Conservation (phyloP, 30 jellyfish, hydroid and myxozoan genomes). For the Chironex yamaguchii region DNA sequence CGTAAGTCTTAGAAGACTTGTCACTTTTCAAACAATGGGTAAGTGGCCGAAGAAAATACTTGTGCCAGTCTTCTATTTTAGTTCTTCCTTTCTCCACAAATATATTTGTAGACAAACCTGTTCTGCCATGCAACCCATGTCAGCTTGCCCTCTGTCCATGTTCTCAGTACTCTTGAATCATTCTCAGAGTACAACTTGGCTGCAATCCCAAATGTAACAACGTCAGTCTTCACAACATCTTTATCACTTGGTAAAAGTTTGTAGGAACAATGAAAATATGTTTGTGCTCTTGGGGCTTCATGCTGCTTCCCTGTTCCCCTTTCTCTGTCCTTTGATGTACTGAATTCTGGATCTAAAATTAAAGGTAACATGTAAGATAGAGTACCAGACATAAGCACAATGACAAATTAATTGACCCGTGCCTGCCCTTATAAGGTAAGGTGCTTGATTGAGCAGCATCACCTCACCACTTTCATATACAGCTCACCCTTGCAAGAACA, state of each 20-base stretch:
- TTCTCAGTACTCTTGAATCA: slow-evolving; percentile 90
- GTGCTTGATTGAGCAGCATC: too few relatives aligned
- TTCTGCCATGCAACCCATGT: slow-evolving; percentile 99
- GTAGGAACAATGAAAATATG: slow-evolving; percentile 88
- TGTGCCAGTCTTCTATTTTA: too few relatives aligned
- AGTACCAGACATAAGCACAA: too few relatives aligned
- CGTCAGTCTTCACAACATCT: slow-evolving; percentile 83
- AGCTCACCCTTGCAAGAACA: too few relatives aligned
- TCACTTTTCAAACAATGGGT: too few relatives aligned
- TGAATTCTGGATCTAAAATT: slow-evolving; percentile 14
- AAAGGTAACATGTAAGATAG: too few relatives aligned
- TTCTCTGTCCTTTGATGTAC: slow-evolving; percentile 10
- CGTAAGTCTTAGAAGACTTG: too few relatives aligned
- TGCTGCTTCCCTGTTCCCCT: neutral
- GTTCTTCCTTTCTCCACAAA: too few relatives aligned
- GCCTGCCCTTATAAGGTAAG: too few relatives aligned
- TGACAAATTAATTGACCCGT: too few relatives aligned
- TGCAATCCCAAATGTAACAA: slow-evolving; percentile 94
- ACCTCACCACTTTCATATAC: too few relatives aligned
- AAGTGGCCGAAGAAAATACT: too few relatives aligned
- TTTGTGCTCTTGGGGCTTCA: slow-evolving; percentile 92
- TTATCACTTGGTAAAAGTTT: slow-evolving; percentile 88
- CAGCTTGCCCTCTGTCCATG: slow-evolving; percentile 87
- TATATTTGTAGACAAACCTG: slow-evolving; percentile 80
- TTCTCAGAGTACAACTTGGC: slow-evolving; percentile 90